A percentile compares a stretch with the other conserved stretches of the same genome.
Conservation (phyloP, 2,888 invertebrate genomes). For the Parthenolecanium corni region DNA sequence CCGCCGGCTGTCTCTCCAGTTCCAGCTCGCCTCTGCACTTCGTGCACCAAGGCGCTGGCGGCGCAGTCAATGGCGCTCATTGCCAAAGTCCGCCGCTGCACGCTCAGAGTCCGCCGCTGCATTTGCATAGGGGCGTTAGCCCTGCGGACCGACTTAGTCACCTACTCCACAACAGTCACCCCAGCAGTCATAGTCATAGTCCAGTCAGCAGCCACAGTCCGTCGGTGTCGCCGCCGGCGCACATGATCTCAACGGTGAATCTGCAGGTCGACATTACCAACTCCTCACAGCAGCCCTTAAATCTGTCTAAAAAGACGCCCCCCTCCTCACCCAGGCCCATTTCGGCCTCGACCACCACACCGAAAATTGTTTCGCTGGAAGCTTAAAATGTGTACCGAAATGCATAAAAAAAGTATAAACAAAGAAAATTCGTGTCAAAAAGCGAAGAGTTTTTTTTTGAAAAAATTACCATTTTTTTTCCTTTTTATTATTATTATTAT, state of each 20-base stretch:
- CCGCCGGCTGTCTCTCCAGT: slow-evolving; percentile 21
- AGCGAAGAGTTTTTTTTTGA: background rate
- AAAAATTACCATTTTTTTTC: slow-evolving; percentile 4
- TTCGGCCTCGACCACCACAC: slow-evolving; percentile 20
- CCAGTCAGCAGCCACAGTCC: slow-evolving; percentile 35
- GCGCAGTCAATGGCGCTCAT: background rate
- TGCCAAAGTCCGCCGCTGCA: slow-evolving; percentile 35
- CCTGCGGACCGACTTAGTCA: slow-evolving; percentile 39
- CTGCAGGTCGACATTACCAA: slow-evolving; percentile 74
- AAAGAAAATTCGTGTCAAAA: background rate
- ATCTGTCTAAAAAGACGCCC: slow-evolving; percentile 76
- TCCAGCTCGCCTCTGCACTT: slow-evolving; percentile 24
- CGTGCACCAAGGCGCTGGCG: background rate
- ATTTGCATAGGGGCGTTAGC: slow-evolving; percentile 32
- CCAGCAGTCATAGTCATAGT: slow-evolving; percentile 12
- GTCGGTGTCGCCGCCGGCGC: slow-evolving; percentile 38
- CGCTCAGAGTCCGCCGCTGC: slow-evolving; percentile 30
- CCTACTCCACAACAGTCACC: slow-evolving; percentile 38
- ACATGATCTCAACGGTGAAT: slow-evolving; percentile 48
- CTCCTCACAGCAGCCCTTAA: slow-evolving; percentile 63
- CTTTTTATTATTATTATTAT: slow-evolving; percentile 3
- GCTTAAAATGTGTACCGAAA: slow-evolving; percentile 15
- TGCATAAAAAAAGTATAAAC: too few relatives aligned
- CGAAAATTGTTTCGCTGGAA: slow-evolving; percentile 24
- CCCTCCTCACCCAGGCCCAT: slow-evolving; percentile 55